Base-by-base conservation (phyloP, 1,140 invertebrate genomes). In the Drosophila guanche region DNA sequence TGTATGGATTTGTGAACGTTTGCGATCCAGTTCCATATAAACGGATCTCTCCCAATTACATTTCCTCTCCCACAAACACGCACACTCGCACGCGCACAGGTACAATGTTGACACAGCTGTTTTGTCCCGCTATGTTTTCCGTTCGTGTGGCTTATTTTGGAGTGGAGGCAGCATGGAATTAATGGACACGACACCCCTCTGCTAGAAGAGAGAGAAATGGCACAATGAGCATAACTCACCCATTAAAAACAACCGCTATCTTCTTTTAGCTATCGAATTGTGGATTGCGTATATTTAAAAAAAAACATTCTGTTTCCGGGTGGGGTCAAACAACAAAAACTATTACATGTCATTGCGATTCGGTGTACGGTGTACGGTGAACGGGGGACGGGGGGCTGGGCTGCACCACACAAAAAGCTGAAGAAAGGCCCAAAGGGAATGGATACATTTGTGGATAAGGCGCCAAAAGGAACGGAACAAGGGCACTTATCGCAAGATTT, bases 241-340 rank as follows among this genome's bases (percentile, higher is more conserved):
- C 5, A 67, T 41, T 68, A 7, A 69, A 69, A 69, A 69, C 50
- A 27, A 33, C 12, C 2, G 0, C 20, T 4, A 14, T 41, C 25
- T 27, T 46, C 51, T 33, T 68, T 68, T 68, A 56, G 51, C 66
- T 68, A 68, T 68, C 66, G 43, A 48, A 20, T 69, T 68, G 14
- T 68, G 63, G 50, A 56, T 68, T 68, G 50, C 51, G 56, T 68
- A 37, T 68, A 68, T 68, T 70, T 69, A 27, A 37, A 60, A 69
- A 58, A 70, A 70, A 70, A 69, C 50, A 54, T 48, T 68, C 60
- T 48, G 48, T 25, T 67, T 68, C 42, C 62, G 50, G 65, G 29
- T 41, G 42, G 48, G 65, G 66, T 48, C 43, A 48, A 37, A 37
- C 52, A 69, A 68, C 66, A 68, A 69, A 68, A 67, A 48, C 40